Conservation (phyloP, 2,797 vertebrate species). For the Florisuga fusca region DNA sequence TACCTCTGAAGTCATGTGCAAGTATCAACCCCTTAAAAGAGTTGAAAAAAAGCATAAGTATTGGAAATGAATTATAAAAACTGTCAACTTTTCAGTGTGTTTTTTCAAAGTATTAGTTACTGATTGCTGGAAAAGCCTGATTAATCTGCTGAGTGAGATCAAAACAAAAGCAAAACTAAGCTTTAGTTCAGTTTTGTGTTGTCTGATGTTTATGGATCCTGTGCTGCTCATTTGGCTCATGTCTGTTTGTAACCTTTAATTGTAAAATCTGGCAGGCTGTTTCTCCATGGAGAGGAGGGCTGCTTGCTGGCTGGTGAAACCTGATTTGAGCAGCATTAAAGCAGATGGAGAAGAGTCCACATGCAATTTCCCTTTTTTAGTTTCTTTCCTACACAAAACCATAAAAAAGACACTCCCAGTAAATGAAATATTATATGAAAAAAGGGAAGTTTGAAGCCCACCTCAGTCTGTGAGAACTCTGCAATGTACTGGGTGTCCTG, state of each 20-base stretch:
- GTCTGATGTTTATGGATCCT: conserved; percentile 62
- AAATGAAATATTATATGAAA: neutral
- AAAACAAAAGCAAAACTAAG: conserved; percentile 45
- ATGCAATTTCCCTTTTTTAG: neutral
- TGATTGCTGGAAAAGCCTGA: conserved; percentile 22
- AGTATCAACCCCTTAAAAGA: conserved; percentile 14
- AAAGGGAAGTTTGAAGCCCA: neutral
- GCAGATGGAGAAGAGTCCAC: neutral
- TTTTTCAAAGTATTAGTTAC: conserved; percentile 6
- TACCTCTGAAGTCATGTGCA: neutral
- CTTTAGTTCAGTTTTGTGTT: conserved; percentile 34
- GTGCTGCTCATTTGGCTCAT: neutral
- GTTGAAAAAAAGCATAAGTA: neutral
- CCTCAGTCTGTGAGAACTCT: neutral
- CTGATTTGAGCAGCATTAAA: neutral
- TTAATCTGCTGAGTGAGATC: conserved; percentile 49
- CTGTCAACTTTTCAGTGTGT: conserved; percentile 15
- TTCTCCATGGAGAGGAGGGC: neutral
- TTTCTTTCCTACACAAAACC: neutral
- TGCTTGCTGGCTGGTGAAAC: conserved; percentile 7
- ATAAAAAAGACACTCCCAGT: neutral
- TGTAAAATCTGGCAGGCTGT: neutral
- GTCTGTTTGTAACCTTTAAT: conserved; percentile 36
- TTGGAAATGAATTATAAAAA: conserved; percentile 35
- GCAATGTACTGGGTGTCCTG: neutral